Percentiles rank a stretch among this genome's conserved stretches.
Conservation (phyloP, 2,113 vertebrate genomes). For the Phylloscopus trochiloides region DNA sequence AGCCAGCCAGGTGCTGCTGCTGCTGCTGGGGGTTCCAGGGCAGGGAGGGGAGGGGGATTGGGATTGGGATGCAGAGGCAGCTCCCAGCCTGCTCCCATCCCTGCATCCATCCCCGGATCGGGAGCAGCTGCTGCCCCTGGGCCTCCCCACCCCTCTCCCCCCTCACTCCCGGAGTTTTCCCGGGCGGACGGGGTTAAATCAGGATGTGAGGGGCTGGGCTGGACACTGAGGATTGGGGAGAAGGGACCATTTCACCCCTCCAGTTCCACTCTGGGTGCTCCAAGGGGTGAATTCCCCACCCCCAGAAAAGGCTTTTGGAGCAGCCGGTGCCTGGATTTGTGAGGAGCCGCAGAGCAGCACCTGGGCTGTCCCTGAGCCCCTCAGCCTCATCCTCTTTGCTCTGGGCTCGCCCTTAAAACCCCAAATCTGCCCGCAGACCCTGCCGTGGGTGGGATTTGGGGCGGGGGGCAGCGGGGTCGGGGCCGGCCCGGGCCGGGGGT, state of each 20-base stretch:
- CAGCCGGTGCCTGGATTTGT: background rate
- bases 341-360: accelerated
- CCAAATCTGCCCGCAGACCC: background rate
- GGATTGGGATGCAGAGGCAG: accelerated
- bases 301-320: background rate
- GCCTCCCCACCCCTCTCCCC: background rate
- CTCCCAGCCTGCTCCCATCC: background rate
- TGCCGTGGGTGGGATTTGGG: accelerated
- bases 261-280: background rate
- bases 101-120: background rate
- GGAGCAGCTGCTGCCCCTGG: background rate
- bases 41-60: too few species aligned
- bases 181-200: background rate
- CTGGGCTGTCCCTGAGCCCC: background rate
- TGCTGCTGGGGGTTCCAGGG: background rate
- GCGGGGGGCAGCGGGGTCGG: accelerated
- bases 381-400: background rate
- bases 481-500: too few species aligned
- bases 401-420: accelerated
- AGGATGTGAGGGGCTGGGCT: background rate
- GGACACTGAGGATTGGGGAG: accelerated
- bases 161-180: accelerated
- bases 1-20: too few species aligned
- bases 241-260: background rate
- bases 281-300: background rate